Base-by-base conservation (phyloP, 1,140 invertebrate species). In the Dryas iulia region DNA sequence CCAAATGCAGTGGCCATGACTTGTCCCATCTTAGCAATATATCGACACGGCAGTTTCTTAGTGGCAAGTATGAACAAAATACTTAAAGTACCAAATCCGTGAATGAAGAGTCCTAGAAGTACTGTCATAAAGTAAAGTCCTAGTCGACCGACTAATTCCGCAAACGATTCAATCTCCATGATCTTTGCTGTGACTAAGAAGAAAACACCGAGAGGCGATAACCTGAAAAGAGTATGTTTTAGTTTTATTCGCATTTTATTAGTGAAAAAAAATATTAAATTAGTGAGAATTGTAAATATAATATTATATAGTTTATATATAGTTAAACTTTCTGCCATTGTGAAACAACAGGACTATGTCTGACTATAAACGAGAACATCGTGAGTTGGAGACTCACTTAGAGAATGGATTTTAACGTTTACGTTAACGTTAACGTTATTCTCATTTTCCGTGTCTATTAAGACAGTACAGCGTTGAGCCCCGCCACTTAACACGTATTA, bases 121-220 rank as follows among this genome's bases (percentile, higher is more conserved):
- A 99, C 98, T 0, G 98, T 99, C 66, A 96, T 86, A 79, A 98
- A 98, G 89, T 99, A 99, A 87, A 97, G 92, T 18, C 98, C 98
- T 28, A 99, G 92, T 67, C 97, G 95, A 10, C 97, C 96, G 54
- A 97, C 94, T 53, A 98, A 94, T 3, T 96, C 95, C 0, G 93
- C 93, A 71, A 98, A 95, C 68, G 97, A 96, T 8, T 96, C 93
- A 82, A 98, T 98, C 79, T 97, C 97, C 77, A 99, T 92, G 59
- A 99, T 95, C 87, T 98, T 98, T 25, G 96, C 96, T 6, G 96
- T 95, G 53, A 99, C 97, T 53, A 99, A 92, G 89, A 98, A 99
- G 59, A 96, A 95, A 1, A 99, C 97, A 71, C 98, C 98, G 18
- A 98, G 87, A 0, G 98, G 98, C 25, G 98, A 98, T 67, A 98